Percentiles rank a stretch among this genome's conserved stretches.
phyloP scores from a whole-genome alignment of 2,797 vertebrate species.

The Epinephelus awoara region DNA sequence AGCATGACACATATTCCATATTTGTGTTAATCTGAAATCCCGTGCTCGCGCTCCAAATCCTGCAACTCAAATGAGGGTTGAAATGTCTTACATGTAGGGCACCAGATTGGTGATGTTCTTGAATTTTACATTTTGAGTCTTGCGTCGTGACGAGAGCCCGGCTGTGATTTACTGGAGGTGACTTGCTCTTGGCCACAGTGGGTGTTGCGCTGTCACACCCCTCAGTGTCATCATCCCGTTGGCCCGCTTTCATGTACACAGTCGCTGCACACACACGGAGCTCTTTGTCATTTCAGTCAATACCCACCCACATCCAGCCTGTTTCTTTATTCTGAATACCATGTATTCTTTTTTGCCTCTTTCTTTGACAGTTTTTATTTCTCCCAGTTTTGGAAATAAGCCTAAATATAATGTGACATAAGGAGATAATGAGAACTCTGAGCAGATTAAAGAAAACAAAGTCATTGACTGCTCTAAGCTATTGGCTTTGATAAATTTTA shows the following conservation, averaged over 20 bases:
- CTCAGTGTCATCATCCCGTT: constrained; percentile 78
- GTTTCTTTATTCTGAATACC: constrained; percentile 44
- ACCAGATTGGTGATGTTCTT: constrained; percentile 57
- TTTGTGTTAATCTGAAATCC: constrained; percentile 69
- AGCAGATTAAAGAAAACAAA: constrained; percentile 40
- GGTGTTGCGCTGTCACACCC: constrained; percentile 72
- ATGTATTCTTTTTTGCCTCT: constrained; percentile 27
- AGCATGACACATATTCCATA: constrained; percentile 67
- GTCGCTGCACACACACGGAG: constrained; percentile 41
- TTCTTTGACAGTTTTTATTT: constrained; percentile 15
- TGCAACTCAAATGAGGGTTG: constrained; percentile 36
- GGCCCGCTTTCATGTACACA: constrained; percentile 73
- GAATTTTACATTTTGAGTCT: constrained; percentile 52
- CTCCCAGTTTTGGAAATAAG: constrained; percentile 9
- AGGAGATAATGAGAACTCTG: constrained; percentile 41
- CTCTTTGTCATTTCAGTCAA: constrained; percentile 57
- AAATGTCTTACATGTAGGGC: constrained; percentile 54
- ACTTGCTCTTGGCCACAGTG: constrained; percentile 57
- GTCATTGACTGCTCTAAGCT: constrained; percentile 34
- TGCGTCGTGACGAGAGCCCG: constrained; percentile 16
- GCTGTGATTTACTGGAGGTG: constrained; percentile 62
- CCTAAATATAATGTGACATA: constrained; percentile 34
- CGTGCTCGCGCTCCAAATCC: constrained; percentile 52
- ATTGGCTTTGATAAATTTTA: constrained; percentile 53
- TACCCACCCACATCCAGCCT: constrained; percentile 51